Evolutionary conservation across 2,888 invertebrate species (phyloP).

Genomic region (Crossocerus cetratus): DNA sequence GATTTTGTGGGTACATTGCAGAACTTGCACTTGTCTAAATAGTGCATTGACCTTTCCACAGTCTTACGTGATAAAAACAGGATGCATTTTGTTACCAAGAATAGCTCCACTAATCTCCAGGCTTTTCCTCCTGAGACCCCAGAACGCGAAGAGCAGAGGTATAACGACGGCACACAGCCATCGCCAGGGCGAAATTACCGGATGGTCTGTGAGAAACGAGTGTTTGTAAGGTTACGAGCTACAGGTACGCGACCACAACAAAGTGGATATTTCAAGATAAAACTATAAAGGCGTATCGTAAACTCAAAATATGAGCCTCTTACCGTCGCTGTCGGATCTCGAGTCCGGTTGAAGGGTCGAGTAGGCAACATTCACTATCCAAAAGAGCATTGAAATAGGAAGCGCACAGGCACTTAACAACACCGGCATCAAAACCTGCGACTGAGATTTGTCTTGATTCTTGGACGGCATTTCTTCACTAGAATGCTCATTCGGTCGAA

Average conservation of each 20-base stretch:
- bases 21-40: not conserved
- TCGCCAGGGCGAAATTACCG: constrained; percentile 81
- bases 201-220: constrained; percentile 78
- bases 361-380: constrained; percentile 85
- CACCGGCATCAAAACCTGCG: constrained; percentile 79
- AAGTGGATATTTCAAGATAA: constrained; percentile 14
- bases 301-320: constrained; percentile 2
- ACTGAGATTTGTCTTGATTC: constrained; percentile 26
- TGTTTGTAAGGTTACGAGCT: constrained; percentile 19
- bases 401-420: constrained; percentile 84
- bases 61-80: constrained; percentile 11
- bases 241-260: not conserved
- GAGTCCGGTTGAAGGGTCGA: constrained; percentile 79
- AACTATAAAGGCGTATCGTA: constrained; percentile 14
- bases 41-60: no score
- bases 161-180: constrained; percentile 83
- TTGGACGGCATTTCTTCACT: constrained; percentile 29
- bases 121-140: constrained; percentile 84
- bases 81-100: constrained; percentile 76
- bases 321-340: constrained; percentile 77
- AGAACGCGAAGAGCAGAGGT: constrained; percentile 82
- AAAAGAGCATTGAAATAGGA: constrained; percentile 87
- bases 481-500: not conserved
- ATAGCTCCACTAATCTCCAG: constrained; percentile 85
- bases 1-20: not conserved